These are phyloP conservation scores for Pseudorhombus dupliciocellatus DNA, from an alignment of 2,113 vertebrate genomes.

Conservation along the genomic window DNA sequence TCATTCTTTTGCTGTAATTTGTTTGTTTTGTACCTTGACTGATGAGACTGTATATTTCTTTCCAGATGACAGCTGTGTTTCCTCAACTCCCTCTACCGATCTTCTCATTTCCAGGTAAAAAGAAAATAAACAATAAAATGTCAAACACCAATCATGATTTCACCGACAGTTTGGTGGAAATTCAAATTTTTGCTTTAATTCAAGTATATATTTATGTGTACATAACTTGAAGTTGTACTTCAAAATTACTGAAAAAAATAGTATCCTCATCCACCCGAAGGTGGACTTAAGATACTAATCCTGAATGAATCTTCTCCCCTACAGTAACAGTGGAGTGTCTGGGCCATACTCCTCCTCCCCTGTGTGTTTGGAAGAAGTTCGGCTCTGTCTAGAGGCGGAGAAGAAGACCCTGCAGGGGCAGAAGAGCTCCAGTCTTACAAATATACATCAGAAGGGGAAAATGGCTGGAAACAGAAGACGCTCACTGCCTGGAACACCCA, in stretches of 20 bases:
- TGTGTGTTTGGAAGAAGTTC: slow-evolving; percentile 79
- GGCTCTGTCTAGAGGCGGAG: slow-evolving; percentile 79
- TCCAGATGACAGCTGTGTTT: slow-evolving; percentile 69
- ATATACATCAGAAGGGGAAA: slow-evolving; percentile 87
- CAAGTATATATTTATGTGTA: no score
- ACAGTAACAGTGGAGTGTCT: slow-evolving; percentile 22
- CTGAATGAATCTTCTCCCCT: slow-evolving; percentile 12
- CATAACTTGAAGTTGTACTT: background rate
- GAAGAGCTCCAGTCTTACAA: slow-evolving; percentile 92
- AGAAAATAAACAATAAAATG: slow-evolving; percentile 43
- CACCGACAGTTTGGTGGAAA: background rate
- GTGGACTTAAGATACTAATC: no score
- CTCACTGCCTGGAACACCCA: slow-evolving; percentile 90
- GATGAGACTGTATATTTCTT: slow-evolving; percentile 1
- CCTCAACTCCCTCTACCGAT: slow-evolving; percentile 58
- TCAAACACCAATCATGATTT: slow-evolving; percentile 50
- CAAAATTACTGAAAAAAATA: background rate
- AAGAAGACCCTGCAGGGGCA: slow-evolving; percentile 81
- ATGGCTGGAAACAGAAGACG: slow-evolving; percentile 83
- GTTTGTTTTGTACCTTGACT: background rate
- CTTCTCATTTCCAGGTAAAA: slow-evolving; percentile 58
- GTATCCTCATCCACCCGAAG: no score
- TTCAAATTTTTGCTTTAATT: no score
- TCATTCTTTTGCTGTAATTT: background rate
- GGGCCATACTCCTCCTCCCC: slow-evolving; percentile 51